Evolutionary conservation across 2,888 invertebrate species (phyloP).

Genomic region (Lysandra coridon): DNA sequence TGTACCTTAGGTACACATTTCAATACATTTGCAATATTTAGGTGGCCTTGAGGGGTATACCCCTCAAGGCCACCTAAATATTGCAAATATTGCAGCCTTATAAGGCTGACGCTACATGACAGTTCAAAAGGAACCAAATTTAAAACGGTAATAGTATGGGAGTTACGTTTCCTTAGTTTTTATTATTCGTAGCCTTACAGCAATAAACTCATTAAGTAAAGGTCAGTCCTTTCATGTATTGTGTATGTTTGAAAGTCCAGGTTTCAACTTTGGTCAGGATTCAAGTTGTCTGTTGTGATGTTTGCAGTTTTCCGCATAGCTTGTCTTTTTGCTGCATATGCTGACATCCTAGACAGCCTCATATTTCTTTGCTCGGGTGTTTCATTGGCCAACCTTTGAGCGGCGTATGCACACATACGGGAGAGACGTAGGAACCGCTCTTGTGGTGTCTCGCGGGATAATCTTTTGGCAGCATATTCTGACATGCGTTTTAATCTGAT

Average conservation of each 20-base stretch:
- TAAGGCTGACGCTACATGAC: too few species aligned
- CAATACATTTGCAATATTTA: too few species aligned
- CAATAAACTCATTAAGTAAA: background rate
- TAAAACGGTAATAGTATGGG: too few species aligned
- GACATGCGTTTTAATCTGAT: conserved; percentile 68
- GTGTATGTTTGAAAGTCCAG: background rate
- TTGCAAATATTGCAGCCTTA: too few species aligned
- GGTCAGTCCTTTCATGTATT: background rate
- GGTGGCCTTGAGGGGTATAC: too few species aligned
- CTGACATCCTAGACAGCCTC: conserved; percentile 70
- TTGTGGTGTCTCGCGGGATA: conserved; percentile 63
- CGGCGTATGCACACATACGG: conserved; percentile 73
- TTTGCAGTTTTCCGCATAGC: conserved; percentile 54
- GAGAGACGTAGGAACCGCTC: conserved; percentile 65
- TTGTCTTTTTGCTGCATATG: conserved; percentile 70
- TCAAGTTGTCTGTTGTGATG: conserved; percentile 23
- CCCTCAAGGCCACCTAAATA: too few species aligned
- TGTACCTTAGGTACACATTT: too few species aligned
- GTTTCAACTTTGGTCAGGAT: conserved; percentile 50
- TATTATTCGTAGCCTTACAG: background rate
- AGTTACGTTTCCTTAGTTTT: too few species aligned
- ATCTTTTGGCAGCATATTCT: conserved; percentile 66
- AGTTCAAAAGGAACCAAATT: too few species aligned
- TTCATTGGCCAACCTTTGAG: conserved; percentile 66
- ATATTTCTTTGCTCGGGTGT: conserved; percentile 62